Evolutionary conservation across 2,797 vertebrate species (phyloP).

Genomic region (Uromys caudimaculatus): DNA sequence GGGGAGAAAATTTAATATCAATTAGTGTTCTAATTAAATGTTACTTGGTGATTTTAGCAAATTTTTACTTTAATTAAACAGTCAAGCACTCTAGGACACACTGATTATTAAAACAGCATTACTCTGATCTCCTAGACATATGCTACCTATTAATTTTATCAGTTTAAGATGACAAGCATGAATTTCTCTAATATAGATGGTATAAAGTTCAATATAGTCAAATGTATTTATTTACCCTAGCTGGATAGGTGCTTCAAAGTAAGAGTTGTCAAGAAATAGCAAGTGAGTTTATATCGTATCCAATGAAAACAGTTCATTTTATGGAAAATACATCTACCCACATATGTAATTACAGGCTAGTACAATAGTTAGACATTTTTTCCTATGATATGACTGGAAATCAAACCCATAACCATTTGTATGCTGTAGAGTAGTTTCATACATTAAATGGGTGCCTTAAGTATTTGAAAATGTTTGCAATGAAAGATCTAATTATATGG

Average conservation of each 20-base stretch:
- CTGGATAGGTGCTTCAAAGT: conserved; percentile 68
- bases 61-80: conserved; percentile 88
- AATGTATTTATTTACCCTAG: conserved; percentile 81
- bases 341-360: neutral
- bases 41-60: conserved; percentile 87
- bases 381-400: neutral
- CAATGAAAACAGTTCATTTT: conserved; percentile 59
- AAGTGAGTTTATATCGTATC: conserved; percentile 60
- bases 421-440: neutral
- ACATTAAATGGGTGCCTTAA: neutral
- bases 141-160: conserved; percentile 75
- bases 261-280: conserved; percentile 74
- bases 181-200: conserved; percentile 37
- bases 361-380: neutral
- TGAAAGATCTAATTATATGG: neutral
- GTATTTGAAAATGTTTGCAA: neutral
- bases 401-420: neutral
- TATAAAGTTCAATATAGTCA: conserved; percentile 52
- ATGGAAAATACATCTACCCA: neutral
- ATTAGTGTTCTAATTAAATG: conserved; percentile 88
- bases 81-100: conserved; percentile 83
- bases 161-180: conserved; percentile 75
- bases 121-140: conserved; percentile 79
- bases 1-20: conserved; percentile 85
- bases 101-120: conserved; percentile 84